Percentiles rank a stretch among this genome's conserved stretches.
These are phyloP conservation scores for Drymonia ruficornis DNA, from an alignment of 2,888 invertebrate species.

Conservation along the genomic window DNA sequence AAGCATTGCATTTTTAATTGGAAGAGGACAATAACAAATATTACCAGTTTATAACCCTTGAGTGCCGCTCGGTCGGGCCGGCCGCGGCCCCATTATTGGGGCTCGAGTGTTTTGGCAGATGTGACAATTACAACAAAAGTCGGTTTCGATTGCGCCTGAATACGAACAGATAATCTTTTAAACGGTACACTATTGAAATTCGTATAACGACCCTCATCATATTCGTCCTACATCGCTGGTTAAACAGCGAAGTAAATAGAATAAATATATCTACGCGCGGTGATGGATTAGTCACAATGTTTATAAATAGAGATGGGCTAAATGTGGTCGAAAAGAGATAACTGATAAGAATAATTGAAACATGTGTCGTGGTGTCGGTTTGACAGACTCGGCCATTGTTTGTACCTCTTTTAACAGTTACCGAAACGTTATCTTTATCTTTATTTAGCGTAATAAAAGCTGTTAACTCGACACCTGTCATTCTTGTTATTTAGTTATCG, in stretches of 20 bases:
- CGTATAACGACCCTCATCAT: slow-evolving; percentile 41
- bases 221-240: slow-evolving; percentile 29
- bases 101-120: slow-evolving; percentile 70
- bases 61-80: slow-evolving; percentile 30
- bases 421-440: slow-evolving; percentile 59
- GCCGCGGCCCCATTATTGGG: slow-evolving; percentile 22
- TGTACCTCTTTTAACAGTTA: slow-evolving; percentile 58
- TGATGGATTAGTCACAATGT: slow-evolving; percentile 27
- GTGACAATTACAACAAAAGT: slow-evolving; percentile 74
- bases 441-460: slow-evolving; percentile 62
- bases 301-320: slow-evolving; percentile 37
- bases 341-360: slow-evolving; percentile 78
- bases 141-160: slow-evolving; percentile 77
- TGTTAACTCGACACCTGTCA: slow-evolving; percentile 74
- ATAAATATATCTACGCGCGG: slow-evolving; percentile 14
- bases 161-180: slow-evolving; percentile 71
- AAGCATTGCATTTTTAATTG: slow-evolving; percentile 34
- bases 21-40: slow-evolving; percentile 34
- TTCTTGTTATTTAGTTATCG: slow-evolving; percentile 42
- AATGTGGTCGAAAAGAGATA: slow-evolving; percentile 55
- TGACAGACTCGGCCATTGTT: slow-evolving; percentile 50
- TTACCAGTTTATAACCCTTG: slow-evolving; percentile 38
- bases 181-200: slow-evolving; percentile 53
- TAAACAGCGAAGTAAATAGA: slow-evolving; percentile 8
- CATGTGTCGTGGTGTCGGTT: slow-evolving; percentile 67